Percentiles rank a stretch among this genome's conserved stretches.
Conservation (phyloP, 92 coral and sea anemone genomes). For the Actinostola sp. region DNA sequence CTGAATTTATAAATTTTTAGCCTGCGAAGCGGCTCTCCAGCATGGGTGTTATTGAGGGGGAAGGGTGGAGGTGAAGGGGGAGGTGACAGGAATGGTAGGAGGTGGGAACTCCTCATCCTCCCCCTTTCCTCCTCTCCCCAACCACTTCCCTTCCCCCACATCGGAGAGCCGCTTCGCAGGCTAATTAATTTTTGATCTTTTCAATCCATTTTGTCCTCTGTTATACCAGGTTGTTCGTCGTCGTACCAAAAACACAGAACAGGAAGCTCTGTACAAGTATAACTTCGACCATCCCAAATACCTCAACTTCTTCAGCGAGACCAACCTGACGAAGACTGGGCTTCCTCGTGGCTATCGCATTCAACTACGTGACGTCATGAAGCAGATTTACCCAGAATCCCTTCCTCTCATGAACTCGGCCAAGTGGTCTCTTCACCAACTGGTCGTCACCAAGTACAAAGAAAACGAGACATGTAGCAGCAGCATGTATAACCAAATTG, state of each 20-base stretch:
- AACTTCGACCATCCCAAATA: conserved; percentile 68
- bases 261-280: conserved; percentile 66
- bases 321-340: conserved; percentile 46
- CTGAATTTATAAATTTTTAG: too few species aligned
- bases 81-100: too few species aligned
- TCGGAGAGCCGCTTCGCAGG: not conserved
- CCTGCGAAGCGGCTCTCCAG: too few species aligned
- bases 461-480: conserved; percentile 65
- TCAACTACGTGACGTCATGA: conserved; percentile 63
- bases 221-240: conserved; percentile 41
- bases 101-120: too few species aligned
- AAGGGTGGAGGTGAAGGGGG: too few species aligned
- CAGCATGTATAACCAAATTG: conserved; percentile 65
- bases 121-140: too few species aligned
- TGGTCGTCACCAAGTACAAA: conserved; percentile 74
- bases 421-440: conserved; percentile 60
- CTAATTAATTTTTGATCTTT: not conserved
- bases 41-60: too few species aligned
- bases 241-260: conserved; percentile 53
- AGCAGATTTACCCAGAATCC: conserved; percentile 68
- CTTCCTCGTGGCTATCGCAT: conserved; percentile 71
- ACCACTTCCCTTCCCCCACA: too few species aligned
- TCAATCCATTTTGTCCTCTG: too few species aligned
- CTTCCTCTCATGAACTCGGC: conserved; percentile 57
- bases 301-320: conserved; percentile 66